Percentiles rank a stretch among this genome's conserved stretches.
Evolutionary conservation across 2,113 vertebrate species (phyloP).

Genomic region (Calcarius ornatus): DNA sequence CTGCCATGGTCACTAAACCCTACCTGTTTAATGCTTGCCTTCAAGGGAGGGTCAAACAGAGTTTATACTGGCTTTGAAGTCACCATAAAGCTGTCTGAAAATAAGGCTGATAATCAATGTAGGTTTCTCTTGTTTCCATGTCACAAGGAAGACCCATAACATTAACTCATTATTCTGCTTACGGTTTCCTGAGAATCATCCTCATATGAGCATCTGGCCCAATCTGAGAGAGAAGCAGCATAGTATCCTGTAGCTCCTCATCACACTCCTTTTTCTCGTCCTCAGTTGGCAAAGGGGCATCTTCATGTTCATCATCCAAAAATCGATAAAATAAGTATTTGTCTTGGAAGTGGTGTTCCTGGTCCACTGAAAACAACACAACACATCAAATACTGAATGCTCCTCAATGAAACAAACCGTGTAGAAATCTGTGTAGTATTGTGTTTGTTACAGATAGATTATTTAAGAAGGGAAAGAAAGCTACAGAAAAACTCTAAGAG

Average conservation of each 20-base stretch:
- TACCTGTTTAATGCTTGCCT: neutral
- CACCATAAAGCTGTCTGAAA: neutral
- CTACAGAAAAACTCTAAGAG: neutral
- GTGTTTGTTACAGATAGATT: neutral
- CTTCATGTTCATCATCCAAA: constrained; percentile 91
- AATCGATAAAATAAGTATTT: constrained; percentile 98
- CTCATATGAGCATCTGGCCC: constrained; percentile 97
- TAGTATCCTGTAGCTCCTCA: constrained; percentile 92
- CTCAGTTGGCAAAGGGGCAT: constrained; percentile 81
- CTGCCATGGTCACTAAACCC: neutral
- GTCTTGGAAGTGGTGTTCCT: constrained; percentile 93
- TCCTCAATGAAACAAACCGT: neutral
- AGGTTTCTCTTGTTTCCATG: neutral
- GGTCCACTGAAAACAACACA: constrained; percentile 83
- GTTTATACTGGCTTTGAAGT: neutral
- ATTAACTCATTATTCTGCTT: constrained; percentile 54
- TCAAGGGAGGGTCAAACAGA: neutral
- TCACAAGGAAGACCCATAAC: neutral
- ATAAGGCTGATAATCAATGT: neutral
- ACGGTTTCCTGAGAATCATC: constrained; percentile 96
- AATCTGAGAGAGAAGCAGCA: constrained; percentile 91
- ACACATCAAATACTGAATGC: neutral
- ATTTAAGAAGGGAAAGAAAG: neutral
- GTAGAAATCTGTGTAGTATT: neutral
- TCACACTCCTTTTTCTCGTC: constrained; percentile 90